phyloP scores from a whole-genome alignment of 2,888 invertebrate species.

The Tenthredo notha region DNA sequence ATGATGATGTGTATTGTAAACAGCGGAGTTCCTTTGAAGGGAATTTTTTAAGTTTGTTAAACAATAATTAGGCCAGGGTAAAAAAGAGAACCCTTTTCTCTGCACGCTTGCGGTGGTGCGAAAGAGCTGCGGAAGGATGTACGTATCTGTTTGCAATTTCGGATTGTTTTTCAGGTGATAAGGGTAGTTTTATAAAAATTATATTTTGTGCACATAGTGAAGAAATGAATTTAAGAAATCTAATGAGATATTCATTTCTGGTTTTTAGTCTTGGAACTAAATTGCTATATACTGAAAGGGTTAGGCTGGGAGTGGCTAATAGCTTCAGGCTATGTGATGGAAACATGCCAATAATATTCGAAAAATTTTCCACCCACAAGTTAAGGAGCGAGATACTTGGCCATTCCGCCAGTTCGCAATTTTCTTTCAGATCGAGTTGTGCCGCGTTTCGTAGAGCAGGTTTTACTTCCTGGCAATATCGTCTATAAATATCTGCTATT shows the following conservation, averaged over 20 bases:
- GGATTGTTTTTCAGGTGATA: neutral
- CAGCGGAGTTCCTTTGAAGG: neutral
- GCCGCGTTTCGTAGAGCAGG: neutral
- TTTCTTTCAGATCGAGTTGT: conserved; percentile 14
- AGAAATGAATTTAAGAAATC: neutral
- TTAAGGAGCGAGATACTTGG: neutral
- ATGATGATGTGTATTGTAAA: neutral
- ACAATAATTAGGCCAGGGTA: neutral
- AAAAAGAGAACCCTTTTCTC: neutral
- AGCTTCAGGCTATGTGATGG: conserved; percentile 18
- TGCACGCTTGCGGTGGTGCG: neutral
- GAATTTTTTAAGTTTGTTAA: neutral
- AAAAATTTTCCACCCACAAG: neutral
- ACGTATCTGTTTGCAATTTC: neutral
- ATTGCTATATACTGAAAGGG: neutral
- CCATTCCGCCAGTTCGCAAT: conserved; percentile 3
- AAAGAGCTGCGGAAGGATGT: neutral
- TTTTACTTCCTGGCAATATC: conserved; percentile 23
- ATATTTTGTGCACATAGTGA: neutral
- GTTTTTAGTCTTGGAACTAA: neutral
- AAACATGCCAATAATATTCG: conserved; percentile 34
- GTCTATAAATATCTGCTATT: conserved; percentile 48
- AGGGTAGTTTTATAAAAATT: neutral
- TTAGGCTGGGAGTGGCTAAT: conserved; percentile 44
- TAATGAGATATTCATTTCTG: neutral